Conservation (phyloP, 2,113 vertebrate genomes). For the Eptatretus burgeri region DNA sequence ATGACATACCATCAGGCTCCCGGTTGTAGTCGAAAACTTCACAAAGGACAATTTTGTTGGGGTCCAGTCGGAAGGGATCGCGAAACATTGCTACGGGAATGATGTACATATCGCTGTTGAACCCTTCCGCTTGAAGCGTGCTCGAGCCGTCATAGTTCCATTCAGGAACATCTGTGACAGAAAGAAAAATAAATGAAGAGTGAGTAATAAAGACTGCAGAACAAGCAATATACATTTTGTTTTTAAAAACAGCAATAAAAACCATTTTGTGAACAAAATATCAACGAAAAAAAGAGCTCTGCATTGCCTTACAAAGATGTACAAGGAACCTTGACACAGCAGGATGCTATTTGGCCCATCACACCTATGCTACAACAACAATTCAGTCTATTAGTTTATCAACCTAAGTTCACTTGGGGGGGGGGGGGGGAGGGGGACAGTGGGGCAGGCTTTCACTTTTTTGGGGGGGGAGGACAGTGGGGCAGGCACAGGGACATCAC, state of each 20-base stretch:
- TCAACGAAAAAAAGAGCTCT: too few relatives aligned
- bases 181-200: not conserved
- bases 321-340: too few relatives aligned
- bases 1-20: constrained; percentile 20
- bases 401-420: too few relatives aligned
- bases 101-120: constrained; percentile 48
- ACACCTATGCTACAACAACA: too few relatives aligned
- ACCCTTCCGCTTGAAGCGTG: constrained; percentile 24
- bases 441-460: too few relatives aligned
- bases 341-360: too few relatives aligned
- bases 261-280: not conserved
- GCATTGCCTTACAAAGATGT: too few relatives aligned
- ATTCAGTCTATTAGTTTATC: too few relatives aligned
- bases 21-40: constrained; percentile 34
- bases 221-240: not conserved
- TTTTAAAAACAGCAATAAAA: not conserved
- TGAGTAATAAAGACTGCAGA: not conserved
- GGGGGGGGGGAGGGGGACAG: too few relatives aligned
- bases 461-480: too few relatives aligned
- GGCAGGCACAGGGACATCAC: too few relatives aligned
- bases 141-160: constrained; percentile 37
- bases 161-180: constrained; percentile 22
- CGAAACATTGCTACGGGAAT: constrained; percentile 26
- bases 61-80: constrained; percentile 27
- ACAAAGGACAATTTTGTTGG: constrained; percentile 28